phyloP scores from a whole-genome alignment of 2,888 invertebrate species.

The Altica lythri region DNA sequence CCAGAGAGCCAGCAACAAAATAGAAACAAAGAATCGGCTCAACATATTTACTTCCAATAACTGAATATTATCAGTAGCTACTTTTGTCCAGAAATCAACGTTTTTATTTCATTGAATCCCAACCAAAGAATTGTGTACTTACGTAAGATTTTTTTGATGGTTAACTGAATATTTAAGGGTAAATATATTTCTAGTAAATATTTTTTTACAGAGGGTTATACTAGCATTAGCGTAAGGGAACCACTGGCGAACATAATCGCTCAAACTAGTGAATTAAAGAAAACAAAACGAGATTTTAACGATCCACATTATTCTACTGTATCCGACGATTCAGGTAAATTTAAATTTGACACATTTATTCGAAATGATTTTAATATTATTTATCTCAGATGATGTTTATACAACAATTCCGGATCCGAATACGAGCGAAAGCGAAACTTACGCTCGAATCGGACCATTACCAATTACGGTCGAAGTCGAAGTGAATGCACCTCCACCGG shows the following conservation, averaged over 20 bases:
- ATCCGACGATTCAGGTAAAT: conserved; percentile 83
- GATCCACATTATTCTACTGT: conserved; percentile 88
- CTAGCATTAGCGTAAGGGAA: conserved; percentile 88
- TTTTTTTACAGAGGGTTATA: conserved; percentile 86
- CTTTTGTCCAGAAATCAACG: too few species aligned
- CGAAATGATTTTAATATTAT: not conserved
- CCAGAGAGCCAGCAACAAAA: too few species aligned
- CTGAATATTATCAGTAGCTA: too few species aligned
- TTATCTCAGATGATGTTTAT: conserved; percentile 78
- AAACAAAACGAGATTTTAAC: conserved; percentile 52
- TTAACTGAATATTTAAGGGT: too few species aligned
- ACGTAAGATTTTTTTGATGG: too few species aligned
- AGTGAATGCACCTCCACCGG: conserved; percentile 46
- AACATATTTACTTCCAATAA: too few species aligned
- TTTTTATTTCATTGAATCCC: too few species aligned
- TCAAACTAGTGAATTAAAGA: conserved; percentile 61
- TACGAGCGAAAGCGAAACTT: conserved; percentile 82
- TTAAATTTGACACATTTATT: not conserved
- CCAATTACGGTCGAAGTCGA: conserved; percentile 53
- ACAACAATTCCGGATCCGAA: conserved; percentile 85
- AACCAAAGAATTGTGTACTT: too few species aligned
- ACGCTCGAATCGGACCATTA: conserved; percentile 74
- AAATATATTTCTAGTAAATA: too few species aligned
- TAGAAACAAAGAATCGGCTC: too few species aligned
- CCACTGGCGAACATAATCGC: conserved; percentile 80